Evolutionary conservation across 2,113 vertebrate genomes (phyloP), one percentile per base, ranked within the genome.

Genomic region (Neolamprologus falcicula): DNA sequence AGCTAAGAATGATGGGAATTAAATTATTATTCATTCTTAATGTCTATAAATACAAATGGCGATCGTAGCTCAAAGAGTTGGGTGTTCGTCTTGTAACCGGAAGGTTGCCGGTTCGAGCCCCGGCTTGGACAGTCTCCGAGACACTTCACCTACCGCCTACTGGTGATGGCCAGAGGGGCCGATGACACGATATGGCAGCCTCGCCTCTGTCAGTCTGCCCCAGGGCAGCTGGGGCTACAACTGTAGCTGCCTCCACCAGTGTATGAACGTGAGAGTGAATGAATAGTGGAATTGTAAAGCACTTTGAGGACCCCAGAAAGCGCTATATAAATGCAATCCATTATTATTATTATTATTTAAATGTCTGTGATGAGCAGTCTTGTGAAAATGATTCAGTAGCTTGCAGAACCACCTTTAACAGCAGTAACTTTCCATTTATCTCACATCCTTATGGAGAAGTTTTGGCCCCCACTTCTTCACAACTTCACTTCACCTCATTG

Each of bases 251-350:
- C 13, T 45, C 0, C 42, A 45, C 42, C 42, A 45, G 42, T 45
- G 42, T 45, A 0, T 45, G 0, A 45, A 45, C 0, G 42, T 45
- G 3, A 2, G 42, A 45, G 42, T 45, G 42, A 47, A 2, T 47
- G 42, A 47, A 45, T 16, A 47, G 42, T 47, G 0, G 42, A 0
- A 16, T 47, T 47, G 14, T 47, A 47, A 47, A 47, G 45, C 14
- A 2, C 45, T 47, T 47, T 47, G 45, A 16, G 42, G 3, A 0
- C 42, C 42, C 14, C 3, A 0, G 7, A 47, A 16, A 47, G 45
- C 14, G 1, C 45, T 47, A 7, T 47, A 47, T 47, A 16, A 47
- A 47, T 47, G 45, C 45, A 47, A 16, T 47, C 14, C 14, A 47
- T 47, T 16, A 47, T 47, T 47, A 1, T 45, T 45, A 47, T 47